These are phyloP conservation scores for Odontamblyopus lacepedii DNA, from an alignment of 2,797 vertebrate species.

Conservation along the genomic window DNA sequence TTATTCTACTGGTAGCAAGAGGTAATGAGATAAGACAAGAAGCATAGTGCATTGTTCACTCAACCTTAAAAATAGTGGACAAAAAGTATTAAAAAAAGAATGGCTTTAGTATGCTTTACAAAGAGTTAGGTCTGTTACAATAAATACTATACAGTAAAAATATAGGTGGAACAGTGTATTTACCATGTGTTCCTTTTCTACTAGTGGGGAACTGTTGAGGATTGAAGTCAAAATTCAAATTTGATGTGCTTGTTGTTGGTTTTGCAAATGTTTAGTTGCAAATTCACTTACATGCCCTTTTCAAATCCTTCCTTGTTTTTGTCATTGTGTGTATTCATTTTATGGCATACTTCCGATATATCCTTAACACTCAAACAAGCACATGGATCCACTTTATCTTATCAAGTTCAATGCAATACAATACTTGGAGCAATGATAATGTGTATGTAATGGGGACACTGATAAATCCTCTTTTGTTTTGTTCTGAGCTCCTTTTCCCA, in stretches of 20 bases:
- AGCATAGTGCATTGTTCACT: neutral
- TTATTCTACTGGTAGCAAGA: neutral
- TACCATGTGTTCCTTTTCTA: no score
- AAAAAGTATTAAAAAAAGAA: no score
- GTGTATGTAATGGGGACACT: neutral
- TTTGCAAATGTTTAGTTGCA: no score
- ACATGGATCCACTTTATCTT: neutral
- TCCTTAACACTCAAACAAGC: neutral
- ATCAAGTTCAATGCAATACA: neutral
- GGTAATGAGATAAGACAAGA: conserved; percentile 4
- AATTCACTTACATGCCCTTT: neutral
- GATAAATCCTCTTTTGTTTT: neutral
- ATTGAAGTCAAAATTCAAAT: no score
- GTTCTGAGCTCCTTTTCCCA: no score
- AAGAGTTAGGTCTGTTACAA: no score
- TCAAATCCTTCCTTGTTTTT: neutral
- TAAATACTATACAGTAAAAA: no score
- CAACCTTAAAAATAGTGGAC: no score
- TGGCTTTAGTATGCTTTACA: no score
- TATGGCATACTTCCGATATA: neutral
- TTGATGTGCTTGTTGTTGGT: no score
- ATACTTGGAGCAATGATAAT: neutral
- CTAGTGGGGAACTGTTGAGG: no score
- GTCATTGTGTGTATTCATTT: neutral
- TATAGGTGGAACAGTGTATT: no score